Evolutionary conservation across 2,888 invertebrate genomes (phyloP).

Genomic region (Koerneria pararmatus): DNA sequence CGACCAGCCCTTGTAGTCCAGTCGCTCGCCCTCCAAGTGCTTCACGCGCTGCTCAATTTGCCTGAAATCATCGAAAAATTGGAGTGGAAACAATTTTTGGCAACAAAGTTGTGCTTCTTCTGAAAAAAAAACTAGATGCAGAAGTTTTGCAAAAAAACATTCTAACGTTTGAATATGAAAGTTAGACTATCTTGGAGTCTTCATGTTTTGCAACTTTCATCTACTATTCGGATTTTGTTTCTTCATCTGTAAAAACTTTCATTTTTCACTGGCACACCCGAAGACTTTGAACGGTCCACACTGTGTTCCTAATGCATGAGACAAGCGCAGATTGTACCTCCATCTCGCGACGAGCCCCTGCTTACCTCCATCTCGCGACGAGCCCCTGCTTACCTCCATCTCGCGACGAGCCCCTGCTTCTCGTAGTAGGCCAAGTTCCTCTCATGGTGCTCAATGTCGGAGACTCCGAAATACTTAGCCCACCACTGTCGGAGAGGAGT

Average conservation of each 20-base stretch:
- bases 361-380: no score
- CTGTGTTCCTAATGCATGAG: not conserved
- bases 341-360: no score
- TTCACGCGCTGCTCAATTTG: slow-evolving; percentile 53
- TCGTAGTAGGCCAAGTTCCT: slow-evolving; percentile 51
- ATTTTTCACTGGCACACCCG: no score
- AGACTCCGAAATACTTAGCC: slow-evolving; percentile 47
- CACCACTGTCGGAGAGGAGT: slow-evolving; percentile 43
- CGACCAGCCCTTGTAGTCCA: slow-evolving; percentile 56
- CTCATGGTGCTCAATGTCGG: slow-evolving; percentile 45
- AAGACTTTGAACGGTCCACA: no score
- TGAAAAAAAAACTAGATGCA: no score
- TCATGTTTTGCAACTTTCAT: no score
- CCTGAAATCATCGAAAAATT: slow-evolving; percentile 30
- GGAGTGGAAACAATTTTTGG: not conserved
- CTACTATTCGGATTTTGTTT: no score
- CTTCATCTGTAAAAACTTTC: no score
- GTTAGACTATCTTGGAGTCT: no score
- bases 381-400: slow-evolving; percentile 51
- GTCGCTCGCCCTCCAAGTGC: slow-evolving; percentile 54
- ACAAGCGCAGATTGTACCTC: not conserved
- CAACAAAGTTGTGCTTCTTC: no score
- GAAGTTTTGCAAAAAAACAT: not conserved
- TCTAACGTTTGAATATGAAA: no score
- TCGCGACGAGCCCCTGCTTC: slow-evolving; percentile 46